phyloP scores from a whole-genome alignment of 2,888 invertebrate genomes.

The Thymelicus acteon region DNA sequence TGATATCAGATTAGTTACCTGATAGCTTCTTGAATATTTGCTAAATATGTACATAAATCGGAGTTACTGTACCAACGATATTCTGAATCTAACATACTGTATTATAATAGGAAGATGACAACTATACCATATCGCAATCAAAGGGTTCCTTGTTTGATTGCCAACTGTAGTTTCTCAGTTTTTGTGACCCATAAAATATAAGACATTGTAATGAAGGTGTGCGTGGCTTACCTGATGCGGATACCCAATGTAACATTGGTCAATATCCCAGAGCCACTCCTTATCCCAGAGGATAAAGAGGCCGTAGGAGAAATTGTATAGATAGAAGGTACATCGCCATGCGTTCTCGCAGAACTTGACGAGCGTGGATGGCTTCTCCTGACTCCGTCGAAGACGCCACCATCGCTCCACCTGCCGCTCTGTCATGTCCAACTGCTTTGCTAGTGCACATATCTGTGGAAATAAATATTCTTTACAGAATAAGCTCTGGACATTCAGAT shows the following conservation, averaged over 20 bases:
- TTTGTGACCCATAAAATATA: no score
- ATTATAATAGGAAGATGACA: no score
- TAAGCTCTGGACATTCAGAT: no score
- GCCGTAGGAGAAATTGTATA: slow-evolving; percentile 93
- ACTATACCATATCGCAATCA: slow-evolving; percentile 94
- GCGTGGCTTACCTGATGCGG: slow-evolving; percentile 88
- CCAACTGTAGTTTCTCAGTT: not conserved
- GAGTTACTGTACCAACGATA: no score
- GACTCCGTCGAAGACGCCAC: slow-evolving; percentile 93
- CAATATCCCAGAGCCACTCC: slow-evolving; percentile 97
- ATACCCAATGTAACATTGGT: slow-evolving; percentile 93
- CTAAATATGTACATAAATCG: no score
- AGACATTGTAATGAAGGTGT: no score
- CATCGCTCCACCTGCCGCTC: slow-evolving; percentile 96
- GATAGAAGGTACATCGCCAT: slow-evolving; percentile 96
- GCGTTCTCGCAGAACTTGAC: slow-evolving; percentile 97
- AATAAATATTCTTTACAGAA: not conserved
- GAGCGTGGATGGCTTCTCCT: slow-evolving; percentile 96
- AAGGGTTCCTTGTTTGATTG: not conserved
- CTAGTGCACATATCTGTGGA: slow-evolving; percentile 87
- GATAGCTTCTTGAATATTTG: no score
- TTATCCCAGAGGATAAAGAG: slow-evolving; percentile 94
- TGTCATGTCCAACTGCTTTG: slow-evolving; percentile 93
- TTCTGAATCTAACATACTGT: no score
- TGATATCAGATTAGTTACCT: no score